These are phyloP conservation scores for Hyperoplus immaculatus DNA, from an alignment of 2,797 vertebrate species.

Conservation along the genomic window DNA sequence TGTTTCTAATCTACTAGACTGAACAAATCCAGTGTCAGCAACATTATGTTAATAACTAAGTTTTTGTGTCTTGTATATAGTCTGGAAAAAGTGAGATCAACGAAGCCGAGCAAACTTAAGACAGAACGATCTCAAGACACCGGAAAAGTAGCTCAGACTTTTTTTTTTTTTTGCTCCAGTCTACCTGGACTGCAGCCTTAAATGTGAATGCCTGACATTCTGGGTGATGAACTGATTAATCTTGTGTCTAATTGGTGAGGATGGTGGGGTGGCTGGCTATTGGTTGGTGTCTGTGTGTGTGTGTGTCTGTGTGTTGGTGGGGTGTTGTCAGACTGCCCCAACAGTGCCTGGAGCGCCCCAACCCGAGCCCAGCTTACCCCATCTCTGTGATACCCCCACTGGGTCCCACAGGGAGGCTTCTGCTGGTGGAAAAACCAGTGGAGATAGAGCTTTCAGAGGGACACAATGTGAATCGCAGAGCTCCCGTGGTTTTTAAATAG, in stretches of 20 bases:
- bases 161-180: neutral
- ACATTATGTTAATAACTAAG: neutral
- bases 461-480: conserved; percentile 69
- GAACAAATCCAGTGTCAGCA: neutral
- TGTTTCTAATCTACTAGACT: neutral
- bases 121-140: conserved; percentile 1
- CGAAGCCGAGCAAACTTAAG: neutral
- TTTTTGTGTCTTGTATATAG: neutral
- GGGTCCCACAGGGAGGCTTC: conserved; percentile 66
- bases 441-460: conserved; percentile 70
- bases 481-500: conserved; percentile 83
- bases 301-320: conserved; percentile 18
- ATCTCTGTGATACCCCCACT: conserved; percentile 45
- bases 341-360: conserved; percentile 62
- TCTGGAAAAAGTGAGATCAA: neutral
- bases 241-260: conserved; percentile 57
- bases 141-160: conserved; percentile 20
- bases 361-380: conserved; percentile 48
- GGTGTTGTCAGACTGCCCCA: conserved; percentile 51
- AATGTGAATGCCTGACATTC: conserved; percentile 28
- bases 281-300: conserved; percentile 23
- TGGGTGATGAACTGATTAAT: conserved; percentile 43
- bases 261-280: conserved; percentile 39
- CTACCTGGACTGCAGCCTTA: conserved; percentile 14
- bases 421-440: conserved; percentile 69